Percentiles rank a stretch among this genome's conserved stretches.
These are phyloP conservation scores for Patella vulgata DNA, from an alignment of 1,140 invertebrate species.

Conservation along the genomic window DNA sequence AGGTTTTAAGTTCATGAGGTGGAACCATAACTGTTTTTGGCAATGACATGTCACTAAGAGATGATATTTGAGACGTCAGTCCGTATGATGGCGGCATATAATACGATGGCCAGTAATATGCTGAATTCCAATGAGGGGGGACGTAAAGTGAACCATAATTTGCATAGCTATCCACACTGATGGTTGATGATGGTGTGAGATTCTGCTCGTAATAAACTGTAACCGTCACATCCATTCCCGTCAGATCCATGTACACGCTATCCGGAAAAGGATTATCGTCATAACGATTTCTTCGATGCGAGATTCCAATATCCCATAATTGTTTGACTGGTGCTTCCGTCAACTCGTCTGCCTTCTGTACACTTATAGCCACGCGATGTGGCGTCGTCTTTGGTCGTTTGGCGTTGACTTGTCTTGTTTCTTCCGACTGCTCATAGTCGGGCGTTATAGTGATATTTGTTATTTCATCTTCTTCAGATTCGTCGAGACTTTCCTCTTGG, in stretches of 20 bases:
- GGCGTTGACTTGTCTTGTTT: too few species aligned
- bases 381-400: too few species aligned
- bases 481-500: not conserved
- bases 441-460: slow-evolving; percentile 22
- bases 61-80: slow-evolving; percentile 33
- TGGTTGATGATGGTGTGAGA: slow-evolving; percentile 16
- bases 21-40: slow-evolving; percentile 56
- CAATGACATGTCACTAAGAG: slow-evolving; percentile 42
- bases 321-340: slow-evolving; percentile 25
- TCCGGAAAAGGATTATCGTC: slow-evolving; percentile 33
- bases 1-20: slow-evolving; percentile 55
- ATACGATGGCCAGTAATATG: slow-evolving; percentile 10
- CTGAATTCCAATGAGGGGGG: slow-evolving; percentile 22
- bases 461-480: not conserved
- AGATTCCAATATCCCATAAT: slow-evolving; percentile 51
- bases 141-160: slow-evolving; percentile 2
- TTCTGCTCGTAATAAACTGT: slow-evolving; percentile 60
- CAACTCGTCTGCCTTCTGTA: not conserved
- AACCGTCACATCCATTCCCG: slow-evolving; percentile 58
- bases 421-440: slow-evolving; percentile 2
- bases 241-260: slow-evolving; percentile 61
- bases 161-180: not conserved
- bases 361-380: not conserved
- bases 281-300: slow-evolving; percentile 17
- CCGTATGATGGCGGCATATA: slow-evolving; percentile 15